A percentile compares a stretch with the other conserved stretches of the same genome.
These are phyloP conservation scores for Falco concolor DNA, from an alignment of 2,797 vertebrate species.

Conservation along the genomic window DNA sequence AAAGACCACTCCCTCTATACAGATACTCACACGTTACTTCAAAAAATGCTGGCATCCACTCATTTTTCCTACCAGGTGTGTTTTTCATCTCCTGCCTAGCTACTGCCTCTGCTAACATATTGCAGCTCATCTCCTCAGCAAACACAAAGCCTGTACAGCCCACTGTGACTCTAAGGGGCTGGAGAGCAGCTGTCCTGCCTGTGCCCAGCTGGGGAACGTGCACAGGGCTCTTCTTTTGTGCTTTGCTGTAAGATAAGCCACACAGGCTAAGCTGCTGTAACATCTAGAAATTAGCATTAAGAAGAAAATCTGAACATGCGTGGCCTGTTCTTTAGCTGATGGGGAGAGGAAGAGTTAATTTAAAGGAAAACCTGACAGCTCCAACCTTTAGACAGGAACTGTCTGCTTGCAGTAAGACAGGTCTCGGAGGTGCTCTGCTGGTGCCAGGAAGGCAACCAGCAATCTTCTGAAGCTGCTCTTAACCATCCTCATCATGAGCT, in stretches of 20 bases:
- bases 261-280: accelerated
- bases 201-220: neutral
- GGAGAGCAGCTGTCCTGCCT: neutral
- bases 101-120: neutral
- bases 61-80: neutral
- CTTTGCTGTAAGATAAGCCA: neutral
- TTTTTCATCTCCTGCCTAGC: neutral
- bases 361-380: neutral
- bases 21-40: neutral
- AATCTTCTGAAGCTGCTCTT: neutral
- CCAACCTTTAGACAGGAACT: neutral
- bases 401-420: neutral
- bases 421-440: neutral
- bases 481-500: neutral
- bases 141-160: neutral
- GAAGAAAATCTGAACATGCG: neutral
- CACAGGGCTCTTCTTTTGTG: accelerated
- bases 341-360: neutral
- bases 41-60: neutral
- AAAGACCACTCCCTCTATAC: neutral
- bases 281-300: neutral
- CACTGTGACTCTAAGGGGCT: accelerated
- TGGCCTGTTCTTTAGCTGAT: accelerated
- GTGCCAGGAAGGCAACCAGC: neutral
- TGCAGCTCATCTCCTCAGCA: neutral